Evolutionary conservation across 2,113 vertebrate genomes (phyloP), one percentile per base, ranked within the genome.

Genomic region (Ginglymostoma cirratum): DNA sequence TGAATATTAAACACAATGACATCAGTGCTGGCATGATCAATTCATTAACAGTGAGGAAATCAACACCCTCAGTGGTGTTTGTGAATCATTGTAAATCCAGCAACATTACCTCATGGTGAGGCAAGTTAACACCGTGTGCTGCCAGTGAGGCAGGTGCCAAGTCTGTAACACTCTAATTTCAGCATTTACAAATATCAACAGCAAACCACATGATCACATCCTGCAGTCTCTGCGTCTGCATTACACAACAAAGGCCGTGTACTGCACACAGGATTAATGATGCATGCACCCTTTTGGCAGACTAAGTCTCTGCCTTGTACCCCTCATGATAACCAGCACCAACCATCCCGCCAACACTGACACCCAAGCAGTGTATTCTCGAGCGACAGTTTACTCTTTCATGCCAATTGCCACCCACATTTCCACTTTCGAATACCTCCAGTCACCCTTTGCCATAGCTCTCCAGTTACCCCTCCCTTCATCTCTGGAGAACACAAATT

Each of bases 101-200:
- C 30, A 92, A 61, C 89, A 92, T 92, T 65, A 92, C 89, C 89
- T 65, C 89, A 92, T 92, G 61, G 5, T 66, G 19, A 92, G 89
- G 27, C n/a, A 65, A 92, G 89, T 61, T 23, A 30, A 66, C 34
- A 92, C 61, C 34, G 15, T 66, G 48, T 89, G 27, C 86, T 34
- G 52, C 52, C 86, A 55, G 27, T 52, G 78, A 83, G 52, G 34
- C 3, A 66, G 89, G 61, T 66, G 89, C 34, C 89, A 92, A 92
- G n/a, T 52, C 5, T 34, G 55, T n/a, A 92, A 92, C 65, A 17
- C 89, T 92, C 55, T 61, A 92, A 17, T 66, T 38, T 89, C 27
- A 55, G 48, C 8, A 89, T 61, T 92, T 92, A 92, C 55, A 92
- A 92, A 61, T n/a, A n/a, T 65, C 89, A 66, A 92, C 34, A 34